Evolutionary conservation across 2,888 invertebrate species (phyloP).

Genomic region (Xestia rhomboidea): DNA sequence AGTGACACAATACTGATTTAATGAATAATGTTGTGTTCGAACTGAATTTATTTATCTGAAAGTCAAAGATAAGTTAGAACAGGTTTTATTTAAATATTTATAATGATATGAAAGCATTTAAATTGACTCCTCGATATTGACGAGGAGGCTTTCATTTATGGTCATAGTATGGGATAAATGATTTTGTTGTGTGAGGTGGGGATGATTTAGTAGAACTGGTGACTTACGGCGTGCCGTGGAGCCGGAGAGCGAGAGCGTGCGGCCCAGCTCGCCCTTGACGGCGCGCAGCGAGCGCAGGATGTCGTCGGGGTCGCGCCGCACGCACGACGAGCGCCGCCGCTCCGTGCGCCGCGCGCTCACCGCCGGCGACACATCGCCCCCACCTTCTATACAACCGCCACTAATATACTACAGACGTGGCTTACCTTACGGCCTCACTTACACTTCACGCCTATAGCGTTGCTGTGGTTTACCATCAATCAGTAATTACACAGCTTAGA

Average conservation of each 20-base stretch:
- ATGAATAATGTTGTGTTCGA: conserved; percentile 47
- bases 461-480: conserved; percentile 4
- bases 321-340: conserved; percentile 95
- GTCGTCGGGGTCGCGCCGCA: conserved; percentile 95
- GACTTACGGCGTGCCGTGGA: conserved; percentile 94
- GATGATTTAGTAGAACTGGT: conserved; percentile 9
- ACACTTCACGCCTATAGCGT: not conserved
- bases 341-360: conserved; percentile 87
- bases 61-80: conserved; percentile 32
- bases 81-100: conserved; percentile 8
- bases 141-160: conserved; percentile 30
- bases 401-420: conserved; percentile 57
- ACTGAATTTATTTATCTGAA: conserved; percentile 44
- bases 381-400: conserved; percentile 74
- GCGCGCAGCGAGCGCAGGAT: conserved; percentile 95
- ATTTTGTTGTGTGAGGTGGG: conserved; percentile 29
- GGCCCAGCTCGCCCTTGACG: conserved; percentile 95
- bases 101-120: conserved; percentile 17
- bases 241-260: conserved; percentile 95
- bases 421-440: conserved; percentile 15
- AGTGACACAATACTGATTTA: conserved; percentile 37
- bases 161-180: conserved; percentile 19
- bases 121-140: conserved; percentile 9
- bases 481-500: conserved; percentile 4
- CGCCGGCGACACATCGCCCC: conserved; percentile 76